These are phyloP conservation scores for Phylloscopus collybita DNA, from an alignment of 2,797 vertebrate genomes.

Conservation along the genomic window DNA sequence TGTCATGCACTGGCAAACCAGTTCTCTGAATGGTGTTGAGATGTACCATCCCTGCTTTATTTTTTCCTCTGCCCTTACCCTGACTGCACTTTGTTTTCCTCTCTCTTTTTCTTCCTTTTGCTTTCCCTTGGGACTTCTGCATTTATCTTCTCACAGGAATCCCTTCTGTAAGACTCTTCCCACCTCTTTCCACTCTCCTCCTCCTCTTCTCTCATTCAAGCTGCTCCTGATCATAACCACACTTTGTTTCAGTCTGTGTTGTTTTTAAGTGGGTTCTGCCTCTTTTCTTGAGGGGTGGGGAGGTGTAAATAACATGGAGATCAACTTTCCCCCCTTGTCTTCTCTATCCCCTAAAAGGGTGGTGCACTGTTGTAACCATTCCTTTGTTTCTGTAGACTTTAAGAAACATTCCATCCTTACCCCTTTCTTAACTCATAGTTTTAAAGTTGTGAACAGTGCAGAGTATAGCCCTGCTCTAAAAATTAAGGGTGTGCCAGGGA, in stretches of 20 bases:
- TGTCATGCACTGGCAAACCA: not conserved
- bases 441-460: not conserved
- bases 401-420: not conserved
- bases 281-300: not conserved
- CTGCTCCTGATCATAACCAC: not conserved
- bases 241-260: not conserved
- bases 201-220: conserved; percentile 20
- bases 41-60: not conserved
- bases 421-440: not conserved
- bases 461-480: not conserved
- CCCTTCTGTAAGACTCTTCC: conserved; percentile 35
- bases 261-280: not conserved
- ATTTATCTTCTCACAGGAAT: conserved; percentile 49
- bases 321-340: not conserved
- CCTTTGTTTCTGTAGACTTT: not conserved
- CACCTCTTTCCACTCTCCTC: not conserved
- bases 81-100: conserved; percentile 29
- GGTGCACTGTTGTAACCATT: not conserved
- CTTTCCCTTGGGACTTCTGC: conserved; percentile 43
- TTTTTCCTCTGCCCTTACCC: not conserved
- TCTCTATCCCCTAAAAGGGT: not conserved
- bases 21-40: not conserved
- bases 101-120: conserved; percentile 33
- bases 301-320: not conserved
- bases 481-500: not conserved